Base-by-base conservation (phyloP, 1,140 invertebrate genomes). In the Ceratina japonica region DNA sequence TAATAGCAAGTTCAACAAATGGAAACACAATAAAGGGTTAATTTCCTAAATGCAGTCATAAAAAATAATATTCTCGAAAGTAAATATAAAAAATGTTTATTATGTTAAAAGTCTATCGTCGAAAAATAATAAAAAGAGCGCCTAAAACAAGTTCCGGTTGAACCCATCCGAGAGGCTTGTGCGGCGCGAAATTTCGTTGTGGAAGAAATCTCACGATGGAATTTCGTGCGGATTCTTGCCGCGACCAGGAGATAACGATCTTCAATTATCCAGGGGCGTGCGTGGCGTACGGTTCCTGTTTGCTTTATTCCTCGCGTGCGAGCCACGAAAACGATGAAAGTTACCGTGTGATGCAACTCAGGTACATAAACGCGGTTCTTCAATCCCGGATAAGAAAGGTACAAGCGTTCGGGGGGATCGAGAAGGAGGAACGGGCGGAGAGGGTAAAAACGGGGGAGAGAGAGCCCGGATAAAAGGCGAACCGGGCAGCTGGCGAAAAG, bases 401-500 rank as follows among this genome's bases (percentile, higher is more conserved):
- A 54, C 44, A 44, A 20, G 7, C n/a, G n/a, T 59, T 12, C 56
- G n/a, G n/a, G 15, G 24, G 62, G 52, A 63, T 66, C 58, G 52
- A 69, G 64, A 71, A 24, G 76, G 74, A 13, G 20, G 58, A 31
- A 79, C 58, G 72, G 44, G 73, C 68, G 61, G 75, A 58, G 37
- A 27, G 37, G 61, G 51, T 51, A 18, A 4, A 18, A 24, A 64
- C 20, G 64, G 44, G 63, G 68, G 16, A 18, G 10, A 56, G 18
- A 37, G 51, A 54, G 15, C 13, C 51, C 18, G 15, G 49, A 44
- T 16, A 58, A 79, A 62, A 71, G 27, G 73, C 68, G 62, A 76
- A 58, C 70, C 63, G 72, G 49, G 84, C 88, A 91, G 88, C 89
- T 90, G 90, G 90, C 87, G 86, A 88, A 90, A 89, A 88, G 87